Conservation (phyloP, 2,113 vertebrate genomes). For the Antechinus stuartii region DNA sequence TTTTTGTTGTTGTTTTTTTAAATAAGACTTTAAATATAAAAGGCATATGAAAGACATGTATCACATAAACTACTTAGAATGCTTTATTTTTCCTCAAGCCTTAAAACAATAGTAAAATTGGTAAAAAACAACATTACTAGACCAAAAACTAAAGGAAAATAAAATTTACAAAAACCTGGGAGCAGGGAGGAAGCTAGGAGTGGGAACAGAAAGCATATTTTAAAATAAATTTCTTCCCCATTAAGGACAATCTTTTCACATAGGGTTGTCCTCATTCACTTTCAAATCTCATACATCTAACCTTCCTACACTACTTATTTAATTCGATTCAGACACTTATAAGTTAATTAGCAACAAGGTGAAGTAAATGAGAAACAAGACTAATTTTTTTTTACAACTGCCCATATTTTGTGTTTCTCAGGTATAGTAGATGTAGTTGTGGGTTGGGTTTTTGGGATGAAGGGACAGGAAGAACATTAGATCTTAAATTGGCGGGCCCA, state of each 20-base stretch:
- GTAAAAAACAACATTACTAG: background rate
- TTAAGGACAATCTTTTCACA: background rate
- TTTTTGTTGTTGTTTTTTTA: background rate
- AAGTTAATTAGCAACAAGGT: background rate
- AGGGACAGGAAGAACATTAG: background rate
- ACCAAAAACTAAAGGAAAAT: background rate
- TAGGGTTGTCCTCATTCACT: background rate
- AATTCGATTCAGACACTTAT: background rate
- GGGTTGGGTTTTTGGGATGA: background rate
- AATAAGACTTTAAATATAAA: slow-evolving; percentile 32
- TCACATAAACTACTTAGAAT: slow-evolving; percentile 1
- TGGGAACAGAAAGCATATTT: background rate
- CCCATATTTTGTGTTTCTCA: background rate
- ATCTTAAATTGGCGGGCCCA: background rate
- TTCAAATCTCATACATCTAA: background rate
- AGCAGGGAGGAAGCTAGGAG: background rate
- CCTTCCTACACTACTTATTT: background rate
- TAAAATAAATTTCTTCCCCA: background rate
- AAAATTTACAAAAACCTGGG: background rate
- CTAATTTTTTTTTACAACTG: background rate
- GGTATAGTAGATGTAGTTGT: background rate
- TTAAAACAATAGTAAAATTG: slow-evolving; percentile 43
- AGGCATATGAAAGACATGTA: slow-evolving; percentile 28
- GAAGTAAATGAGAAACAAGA: background rate
- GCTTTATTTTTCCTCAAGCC: background rate